Percentiles rank a stretch among this genome's conserved stretches.
Conservation (phyloP, 2,113 vertebrate species). For the Ctenomys sociabilis region DNA sequence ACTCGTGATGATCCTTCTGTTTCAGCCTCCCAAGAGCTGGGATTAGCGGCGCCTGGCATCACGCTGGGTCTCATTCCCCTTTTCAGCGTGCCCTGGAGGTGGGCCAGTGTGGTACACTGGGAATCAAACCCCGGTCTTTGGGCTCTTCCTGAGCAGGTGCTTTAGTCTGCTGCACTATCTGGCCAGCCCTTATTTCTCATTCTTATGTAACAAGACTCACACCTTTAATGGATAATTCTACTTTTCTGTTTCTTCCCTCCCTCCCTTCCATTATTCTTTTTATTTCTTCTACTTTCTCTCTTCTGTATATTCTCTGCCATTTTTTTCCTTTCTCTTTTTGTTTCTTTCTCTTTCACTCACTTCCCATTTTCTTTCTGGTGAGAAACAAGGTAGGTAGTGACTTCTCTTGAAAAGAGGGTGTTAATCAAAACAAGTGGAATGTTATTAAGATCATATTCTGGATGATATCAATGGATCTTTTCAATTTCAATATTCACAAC, state of each 20-base stretch:
- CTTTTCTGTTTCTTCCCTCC: not conserved
- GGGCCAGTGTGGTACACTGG: too few relatives aligned
- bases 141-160: too few relatives aligned
- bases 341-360: not conserved
- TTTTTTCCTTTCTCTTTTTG: not conserved
- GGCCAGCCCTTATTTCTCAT: too few relatives aligned
- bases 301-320: rapidly evolving
- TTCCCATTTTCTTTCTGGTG: not conserved
- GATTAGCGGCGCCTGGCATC: too few relatives aligned
- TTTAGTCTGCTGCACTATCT: too few relatives aligned
- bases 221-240: not conserved
- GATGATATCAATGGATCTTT: not conserved
- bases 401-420: not conserved
- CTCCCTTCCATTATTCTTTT: not conserved
- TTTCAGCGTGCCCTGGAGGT: too few relatives aligned
- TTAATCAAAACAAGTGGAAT: not conserved
- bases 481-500: not conserved
- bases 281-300: not conserved
- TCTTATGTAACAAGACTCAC: not conserved
- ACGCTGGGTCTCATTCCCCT: too few relatives aligned
- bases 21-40: too few relatives aligned
- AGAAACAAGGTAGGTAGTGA: not conserved
- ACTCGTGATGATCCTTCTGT: too few relatives aligned
- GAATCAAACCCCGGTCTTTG: too few relatives aligned
- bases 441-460: not conserved